Base-by-base conservation (phyloP, 2,797 vertebrate species). In the Gorsachius magnificus region DNA sequence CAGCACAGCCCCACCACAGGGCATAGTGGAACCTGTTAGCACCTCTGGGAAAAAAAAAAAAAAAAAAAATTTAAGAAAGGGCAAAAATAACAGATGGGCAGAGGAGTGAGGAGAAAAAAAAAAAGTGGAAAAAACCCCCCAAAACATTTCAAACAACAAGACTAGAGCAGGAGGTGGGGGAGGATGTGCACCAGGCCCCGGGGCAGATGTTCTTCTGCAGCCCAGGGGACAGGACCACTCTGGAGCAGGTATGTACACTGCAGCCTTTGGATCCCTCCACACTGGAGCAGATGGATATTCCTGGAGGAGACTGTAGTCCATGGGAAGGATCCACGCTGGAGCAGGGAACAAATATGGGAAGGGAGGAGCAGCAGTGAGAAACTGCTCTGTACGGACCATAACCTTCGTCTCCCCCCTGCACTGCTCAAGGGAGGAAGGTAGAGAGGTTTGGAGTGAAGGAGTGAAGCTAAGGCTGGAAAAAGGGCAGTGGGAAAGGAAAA, bases 381-480 rank as follows among this genome's bases (percentile, higher is more conserved):
- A 15, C 6, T 2, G 0, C 7, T 57, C 5, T 50, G 7, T 20
- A 16, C 0, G 2, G 15, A 22, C 33, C 0, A 1, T 15, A 53
- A 22, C 7, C 4, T 10, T 15, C 2, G 5, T 10, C 8, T 16
- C 2, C 0, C 2, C 13, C 5, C 15, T 33, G 24, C 10, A 48
- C 10, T 4, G 1, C 11, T 69, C 4, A 2, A 14, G 6, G 33
- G 5, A 46, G 3, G 0, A 0, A 7, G 33, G 10, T 21, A 29
- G 13, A 43, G 6, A 58, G 4, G 7, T 7, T 48, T 4, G 7
- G 8, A 35, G 16, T 5, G 10, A 45, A 63, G 6, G 15, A 35
- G 4, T 11, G 17, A 68, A 75, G 4, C 4, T 70, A 14, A 68
- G 6, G 12, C 33, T 48, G 13, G 41, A 48, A 48, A 71, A 72